A percentile compares a stretch with the other conserved stretches of the same genome.
These are phyloP conservation scores for Neodon shergylaensis DNA, from an alignment of 2,113 vertebrate genomes.

Conservation along the genomic window DNA sequence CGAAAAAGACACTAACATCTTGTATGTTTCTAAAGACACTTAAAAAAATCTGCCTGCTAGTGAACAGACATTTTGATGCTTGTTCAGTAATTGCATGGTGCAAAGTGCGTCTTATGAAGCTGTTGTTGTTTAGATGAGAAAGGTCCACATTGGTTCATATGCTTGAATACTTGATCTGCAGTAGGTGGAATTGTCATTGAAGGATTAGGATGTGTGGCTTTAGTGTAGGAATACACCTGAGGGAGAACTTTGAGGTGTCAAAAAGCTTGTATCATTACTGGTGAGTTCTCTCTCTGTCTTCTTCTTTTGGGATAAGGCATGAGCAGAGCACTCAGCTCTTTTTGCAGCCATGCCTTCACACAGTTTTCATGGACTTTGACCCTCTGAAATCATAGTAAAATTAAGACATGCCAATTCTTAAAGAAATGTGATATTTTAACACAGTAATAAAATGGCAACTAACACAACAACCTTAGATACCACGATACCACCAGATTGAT, in stretches of 20 bases:
- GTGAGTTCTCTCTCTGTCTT: neutral
- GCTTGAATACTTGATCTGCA: neutral
- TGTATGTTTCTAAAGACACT: neutral
- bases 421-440: too few relatives aligned
- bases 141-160: neutral
- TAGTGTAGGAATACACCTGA: neutral
- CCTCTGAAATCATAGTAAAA: neutral
- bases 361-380: too few relatives aligned
- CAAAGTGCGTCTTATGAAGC: neutral
- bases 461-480: neutral
- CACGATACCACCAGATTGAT: too few relatives aligned
- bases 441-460: neutral
- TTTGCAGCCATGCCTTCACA: too few relatives aligned
- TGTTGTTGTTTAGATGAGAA: neutral
- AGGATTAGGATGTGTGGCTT: neutral
- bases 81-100: neutral
- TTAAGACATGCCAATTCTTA: too few relatives aligned
- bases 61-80: neutral
- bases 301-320: rapidly evolving
- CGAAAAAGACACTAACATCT: neutral
- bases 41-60: neutral
- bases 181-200: too few relatives aligned
- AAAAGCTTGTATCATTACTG: too few relatives aligned
- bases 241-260: neutral
- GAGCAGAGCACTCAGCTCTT: neutral